Evolutionary conservation across 2,888 invertebrate species (phyloP).

Genomic region (Spodoptera exigua): DNA sequence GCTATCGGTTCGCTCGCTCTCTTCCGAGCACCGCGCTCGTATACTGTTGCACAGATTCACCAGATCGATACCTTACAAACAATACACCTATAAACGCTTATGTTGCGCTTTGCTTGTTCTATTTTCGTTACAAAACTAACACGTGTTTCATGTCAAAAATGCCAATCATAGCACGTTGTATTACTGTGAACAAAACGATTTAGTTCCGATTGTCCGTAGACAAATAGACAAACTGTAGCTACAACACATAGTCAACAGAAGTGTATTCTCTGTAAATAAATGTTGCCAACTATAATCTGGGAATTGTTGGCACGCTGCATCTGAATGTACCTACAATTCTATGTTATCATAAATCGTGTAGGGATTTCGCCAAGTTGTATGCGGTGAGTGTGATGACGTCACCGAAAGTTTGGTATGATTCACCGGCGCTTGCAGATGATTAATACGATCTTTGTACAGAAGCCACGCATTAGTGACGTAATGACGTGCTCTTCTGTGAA

Average conservation of each 20-base stretch:
- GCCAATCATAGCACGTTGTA: neutral
- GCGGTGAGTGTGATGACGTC: slow-evolving; percentile 31
- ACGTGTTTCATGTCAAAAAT: neutral
- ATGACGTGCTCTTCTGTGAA: slow-evolving; percentile 30
- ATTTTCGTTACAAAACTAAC: neutral
- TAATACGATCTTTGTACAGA: slow-evolving; percentile 27
- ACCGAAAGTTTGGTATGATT: slow-evolving; percentile 27
- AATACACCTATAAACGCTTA: slow-evolving; percentile 1
- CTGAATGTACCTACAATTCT: neutral
- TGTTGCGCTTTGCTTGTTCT: neutral
- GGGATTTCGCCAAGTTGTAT: slow-evolving; percentile 32
- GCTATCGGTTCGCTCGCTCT: slow-evolving; percentile 18
- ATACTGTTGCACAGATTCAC: slow-evolving; percentile 32
- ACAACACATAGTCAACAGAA: no score
- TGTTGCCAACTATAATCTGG: no score
- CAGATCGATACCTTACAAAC: slow-evolving; percentile 39
- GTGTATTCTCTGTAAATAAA: no score
- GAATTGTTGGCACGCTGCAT: no score
- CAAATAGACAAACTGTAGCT: no score
- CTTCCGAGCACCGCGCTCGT: slow-evolving; percentile 4
- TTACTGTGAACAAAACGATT: no score
- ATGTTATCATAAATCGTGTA: neutral
- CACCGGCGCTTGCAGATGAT: slow-evolving; percentile 35
- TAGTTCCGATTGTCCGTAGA: no score
- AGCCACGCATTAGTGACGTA: slow-evolving; percentile 15